These are phyloP conservation scores for Drosophila falleni DNA, from an alignment of 2,888 invertebrate genomes.

Conservation along the genomic window DNA sequence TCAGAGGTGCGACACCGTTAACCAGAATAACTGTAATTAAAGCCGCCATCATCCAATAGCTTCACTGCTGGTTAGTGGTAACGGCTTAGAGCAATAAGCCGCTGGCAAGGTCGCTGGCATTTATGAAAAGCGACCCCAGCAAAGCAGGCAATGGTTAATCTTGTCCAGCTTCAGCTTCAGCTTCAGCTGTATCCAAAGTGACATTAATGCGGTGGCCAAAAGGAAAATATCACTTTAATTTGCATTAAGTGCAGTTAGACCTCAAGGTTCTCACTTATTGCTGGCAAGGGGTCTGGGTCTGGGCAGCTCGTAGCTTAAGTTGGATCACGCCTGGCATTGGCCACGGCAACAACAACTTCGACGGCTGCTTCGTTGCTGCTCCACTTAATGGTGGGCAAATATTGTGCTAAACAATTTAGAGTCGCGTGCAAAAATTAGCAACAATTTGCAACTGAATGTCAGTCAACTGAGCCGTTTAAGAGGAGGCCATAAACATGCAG, in stretches of 20 bases:
- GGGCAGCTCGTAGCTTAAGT: conserved; percentile 14
- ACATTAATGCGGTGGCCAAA: conserved; percentile 56
- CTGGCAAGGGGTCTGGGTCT: conserved; percentile 31
- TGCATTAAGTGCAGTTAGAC: conserved; percentile 43
- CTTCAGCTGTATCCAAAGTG: conserved; percentile 39
- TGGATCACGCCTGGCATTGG: conserved; percentile 47
- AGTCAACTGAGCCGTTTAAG: conserved; percentile 43
- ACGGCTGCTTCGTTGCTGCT: conserved; percentile 37
- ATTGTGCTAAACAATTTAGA: conserved; percentile 55
- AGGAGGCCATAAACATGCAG: conserved; percentile 19
- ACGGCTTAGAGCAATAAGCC: conserved; percentile 55
- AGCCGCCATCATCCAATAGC: conserved; percentile 29
- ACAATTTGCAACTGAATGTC: conserved; percentile 56
- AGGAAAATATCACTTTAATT: conserved; percentile 70
- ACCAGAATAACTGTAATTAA: conserved; percentile 69
- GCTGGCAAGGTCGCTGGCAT: conserved; percentile 73
- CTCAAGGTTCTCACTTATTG: conserved; percentile 61
- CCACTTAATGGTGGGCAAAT: conserved; percentile 66
- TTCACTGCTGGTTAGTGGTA: conserved; percentile 37
- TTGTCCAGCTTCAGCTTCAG: conserved; percentile 62
- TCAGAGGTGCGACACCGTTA: conserved; percentile 66
- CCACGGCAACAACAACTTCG: conserved; percentile 6
- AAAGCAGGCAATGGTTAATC: conserved; percentile 41
- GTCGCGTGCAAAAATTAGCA: conserved; percentile 69
- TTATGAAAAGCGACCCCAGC: conserved; percentile 51